A percentile compares a stretch with the other conserved stretches of the same genome.
Conservation (phyloP, 2,797 vertebrate genomes). For the Eleutherodactylus coqui region DNA sequence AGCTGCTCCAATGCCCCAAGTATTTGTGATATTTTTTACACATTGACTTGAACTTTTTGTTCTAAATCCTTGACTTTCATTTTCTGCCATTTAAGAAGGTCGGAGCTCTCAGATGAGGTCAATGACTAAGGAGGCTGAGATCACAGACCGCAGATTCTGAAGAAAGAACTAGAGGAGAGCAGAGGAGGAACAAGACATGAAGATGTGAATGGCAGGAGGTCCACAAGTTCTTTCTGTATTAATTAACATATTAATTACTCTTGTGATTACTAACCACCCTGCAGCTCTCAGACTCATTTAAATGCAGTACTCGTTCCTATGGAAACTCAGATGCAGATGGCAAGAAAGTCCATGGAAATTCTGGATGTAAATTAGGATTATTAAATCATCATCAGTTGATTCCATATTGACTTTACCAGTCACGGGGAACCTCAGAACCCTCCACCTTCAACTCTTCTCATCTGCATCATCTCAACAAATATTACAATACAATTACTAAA, state of each 20-base stretch:
- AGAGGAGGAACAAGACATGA: neutral
- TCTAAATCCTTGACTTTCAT: neutral
- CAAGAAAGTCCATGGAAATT: slow-evolving; percentile 32
- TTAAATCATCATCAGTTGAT: slow-evolving; percentile 7
- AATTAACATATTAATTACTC: slow-evolving; percentile 59
- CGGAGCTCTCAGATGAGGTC: neutral
- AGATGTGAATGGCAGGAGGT: slow-evolving; percentile 28
- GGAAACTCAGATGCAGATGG: slow-evolving; percentile 43
- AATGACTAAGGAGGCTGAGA: neutral
- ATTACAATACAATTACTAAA: neutral
- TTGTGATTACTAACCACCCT: slow-evolving; percentile 45
- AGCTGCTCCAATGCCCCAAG: neutral
- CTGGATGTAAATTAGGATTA: slow-evolving; percentile 24
- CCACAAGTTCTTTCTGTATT: slow-evolving; percentile 46
- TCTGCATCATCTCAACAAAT: neutral
- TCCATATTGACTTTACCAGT: neutral
- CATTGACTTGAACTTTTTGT: neutral
- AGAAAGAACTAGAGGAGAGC: slow-evolving; percentile 32
- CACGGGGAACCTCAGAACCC: neutral
- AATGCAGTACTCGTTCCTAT: slow-evolving; percentile 46
- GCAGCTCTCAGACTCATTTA: slow-evolving; percentile 35
- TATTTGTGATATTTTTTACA: neutral
- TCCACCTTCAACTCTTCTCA: neutral
- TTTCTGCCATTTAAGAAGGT: slow-evolving; percentile 10
- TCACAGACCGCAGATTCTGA: neutral